Conservation (phyloP, 2,888 invertebrate species). For the Dendrolimus pini region DNA sequence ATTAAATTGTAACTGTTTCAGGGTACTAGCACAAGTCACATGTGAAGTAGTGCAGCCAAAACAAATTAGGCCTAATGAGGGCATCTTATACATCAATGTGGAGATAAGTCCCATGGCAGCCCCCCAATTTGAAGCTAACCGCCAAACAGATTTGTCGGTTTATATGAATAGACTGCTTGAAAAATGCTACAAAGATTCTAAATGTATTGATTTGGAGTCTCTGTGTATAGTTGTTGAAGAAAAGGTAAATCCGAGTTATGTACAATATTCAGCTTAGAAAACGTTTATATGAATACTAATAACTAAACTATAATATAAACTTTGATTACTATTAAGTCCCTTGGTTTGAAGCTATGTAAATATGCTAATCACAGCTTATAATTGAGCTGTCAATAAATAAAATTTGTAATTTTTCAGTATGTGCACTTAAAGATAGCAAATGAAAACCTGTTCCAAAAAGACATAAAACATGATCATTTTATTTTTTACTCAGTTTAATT, state of each 20-base stretch:
- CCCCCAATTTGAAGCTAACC: slow-evolving; percentile 87
- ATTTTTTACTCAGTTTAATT: too few relatives aligned
- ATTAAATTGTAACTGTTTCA: slow-evolving; percentile 41
- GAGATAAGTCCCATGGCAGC: slow-evolving; percentile 92
- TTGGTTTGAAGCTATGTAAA: too few relatives aligned
- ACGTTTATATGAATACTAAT: too few relatives aligned
- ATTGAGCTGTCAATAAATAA: too few relatives aligned
- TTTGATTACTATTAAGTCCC: too few relatives aligned
- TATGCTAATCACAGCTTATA: too few relatives aligned
- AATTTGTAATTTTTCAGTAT: too few relatives aligned
- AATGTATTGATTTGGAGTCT: slow-evolving; percentile 94
- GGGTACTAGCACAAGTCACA: slow-evolving; percentile 91
- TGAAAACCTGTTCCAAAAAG: too few relatives aligned
- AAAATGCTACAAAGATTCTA: slow-evolving; percentile 92
- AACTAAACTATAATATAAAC: too few relatives aligned
- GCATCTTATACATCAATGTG: slow-evolving; percentile 89
- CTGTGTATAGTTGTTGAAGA: slow-evolving; percentile 96
- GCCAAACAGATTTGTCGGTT: slow-evolving; percentile 83
- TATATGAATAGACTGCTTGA: slow-evolving; percentile 89
- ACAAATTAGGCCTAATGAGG: slow-evolving; percentile 91
- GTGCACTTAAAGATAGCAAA: too few relatives aligned
- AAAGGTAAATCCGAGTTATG: slow-evolving; percentile 74
- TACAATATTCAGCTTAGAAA: too few relatives aligned
- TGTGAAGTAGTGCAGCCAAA: slow-evolving; percentile 92
- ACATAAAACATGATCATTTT: too few relatives aligned